Evolutionary conservation across 2,888 invertebrate genomes (phyloP), one percentile per base, ranked within the genome.

Genomic region (Petrolisthes manimaculis): DNA sequence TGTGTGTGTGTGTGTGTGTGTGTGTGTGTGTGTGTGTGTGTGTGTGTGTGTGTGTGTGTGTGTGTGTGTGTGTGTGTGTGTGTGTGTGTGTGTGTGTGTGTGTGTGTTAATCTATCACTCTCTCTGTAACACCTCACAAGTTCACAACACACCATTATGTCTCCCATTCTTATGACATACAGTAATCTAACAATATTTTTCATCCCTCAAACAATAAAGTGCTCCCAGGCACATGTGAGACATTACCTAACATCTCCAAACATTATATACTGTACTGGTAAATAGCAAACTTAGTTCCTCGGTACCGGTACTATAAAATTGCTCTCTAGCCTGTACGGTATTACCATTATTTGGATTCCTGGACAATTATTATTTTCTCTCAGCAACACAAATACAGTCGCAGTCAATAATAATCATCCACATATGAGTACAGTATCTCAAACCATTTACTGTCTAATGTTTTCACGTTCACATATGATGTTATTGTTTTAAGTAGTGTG

Each of bases 1-100:
- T 77, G 77, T 77, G 77, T 51, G 77, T 77, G 77, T 77, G 77
- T 77, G 77, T 77, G 77, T 77, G 77, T 37, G 77, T 77, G 77
- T 77, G 77, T 77, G 77, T 77, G 77, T 78, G 78, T 54, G 78
- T 53, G 78, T 78, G 78, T 78, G 78, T 78, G 77, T 77, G 78
- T 78, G 78, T 78, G 78, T 78, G 78, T 78, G 78, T 78, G 77
- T 78, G 78, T 78, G 78, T 78, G 78, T 78, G 77, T 77, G 77
- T 77, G 77, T 51, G 51, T 78, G 78, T 78, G 78, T 78, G 1
- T 54, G 24, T 78, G 61, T 78, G 78, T 78, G 78, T 18, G 61
- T 53, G 78, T 78, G 53, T 18, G 54, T 78, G 78, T 12, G 8
- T 21, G 14, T 8, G 78, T 18, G n/a, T n/a, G n/a, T n/a, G n/a